These are phyloP conservation scores for Polyploca ridens DNA, from an alignment of 2,888 invertebrate genomes.

Conservation along the genomic window DNA sequence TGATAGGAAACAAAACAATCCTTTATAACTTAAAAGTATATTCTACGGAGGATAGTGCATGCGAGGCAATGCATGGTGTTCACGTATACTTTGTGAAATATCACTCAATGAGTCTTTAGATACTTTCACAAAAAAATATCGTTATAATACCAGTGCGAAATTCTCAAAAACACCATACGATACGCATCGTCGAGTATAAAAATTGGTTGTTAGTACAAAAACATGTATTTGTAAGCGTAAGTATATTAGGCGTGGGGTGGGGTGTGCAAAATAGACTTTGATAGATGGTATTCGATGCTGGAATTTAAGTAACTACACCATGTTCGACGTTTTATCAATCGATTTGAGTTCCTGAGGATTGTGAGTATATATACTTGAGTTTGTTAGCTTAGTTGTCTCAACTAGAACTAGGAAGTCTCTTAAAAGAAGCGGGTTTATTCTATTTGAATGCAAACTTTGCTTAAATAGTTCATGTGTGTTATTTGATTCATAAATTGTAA, in stretches of 20 bases:
- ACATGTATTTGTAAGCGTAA: not conserved
- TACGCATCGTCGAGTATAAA: constrained; percentile 4
- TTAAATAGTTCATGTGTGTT: no score
- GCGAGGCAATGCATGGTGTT: no score
- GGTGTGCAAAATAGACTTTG: constrained; percentile 52
- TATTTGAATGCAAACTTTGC: no score
- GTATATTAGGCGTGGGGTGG: constrained; percentile 23
- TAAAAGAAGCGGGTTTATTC: no score
- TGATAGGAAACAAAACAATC: no score
- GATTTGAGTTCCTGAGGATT: not conserved
- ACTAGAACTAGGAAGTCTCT: no score
- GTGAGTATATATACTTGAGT: not conserved
- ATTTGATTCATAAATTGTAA: no score
- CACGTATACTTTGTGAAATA: no score
- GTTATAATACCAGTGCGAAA: not conserved
- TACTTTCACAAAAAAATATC: no score
- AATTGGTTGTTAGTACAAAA: constrained; percentile 3
- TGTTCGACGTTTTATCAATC: constrained; percentile 20
- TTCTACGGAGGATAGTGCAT: no score
- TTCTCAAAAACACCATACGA: not conserved
- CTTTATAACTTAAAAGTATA: no score
- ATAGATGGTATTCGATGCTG: constrained; percentile 49
- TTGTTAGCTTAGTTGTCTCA: not conserved
- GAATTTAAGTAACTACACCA: constrained; percentile 37
- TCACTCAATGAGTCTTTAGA: no score